Evolutionary conservation across 1,140 invertebrate genomes (phyloP), one percentile per base, ranked within the genome.

Genomic region (Penaeus indicus): DNA sequence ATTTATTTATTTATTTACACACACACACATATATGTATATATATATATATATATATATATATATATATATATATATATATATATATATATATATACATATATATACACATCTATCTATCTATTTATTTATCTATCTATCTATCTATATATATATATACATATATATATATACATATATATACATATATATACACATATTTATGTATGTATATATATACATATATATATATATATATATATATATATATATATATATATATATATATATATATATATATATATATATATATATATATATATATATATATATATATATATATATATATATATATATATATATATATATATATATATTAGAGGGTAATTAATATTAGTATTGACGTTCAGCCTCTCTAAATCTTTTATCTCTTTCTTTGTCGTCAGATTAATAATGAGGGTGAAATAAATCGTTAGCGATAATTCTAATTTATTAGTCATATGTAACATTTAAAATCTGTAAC

Each of bases 31-130:
- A 69, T 69, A 69, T 21, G 0, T 16, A 21, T 21, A 16, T 69
- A 32, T 32, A 22, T n/a, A 72, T n/a, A 72, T 8, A 72, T n/a
- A 25, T 19, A 0, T n/a, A 25, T 72, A 18, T 72, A 3, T 72
- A 72, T 72, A n/a, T 72, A 72, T 72, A 72, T 72, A n/a, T 72
- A n/a, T 72, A 72, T 72, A 72, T 72, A 72, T 72, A 72, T 72
- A 72, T 72, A n/a, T 72, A 72, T 72, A 72, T 72, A 72, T 72
- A 69, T 69, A 22, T 69, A 69, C 22, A 69, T 69, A 69, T 69
- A 69, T 69, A 69, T 22, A 69, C 32, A 69, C 32, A 69, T 22
- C 10, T 22, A 69, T 22, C 10, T 22, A 69, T 22, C 10, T 22
- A 69, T 22, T 16, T 22, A 22, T 22, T 1, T 11, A 69, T 1